Percentiles rank a stretch among this genome's conserved stretches.
Evolutionary conservation across 2,888 invertebrate species (phyloP).

Genomic region (Tipula confusa): DNA sequence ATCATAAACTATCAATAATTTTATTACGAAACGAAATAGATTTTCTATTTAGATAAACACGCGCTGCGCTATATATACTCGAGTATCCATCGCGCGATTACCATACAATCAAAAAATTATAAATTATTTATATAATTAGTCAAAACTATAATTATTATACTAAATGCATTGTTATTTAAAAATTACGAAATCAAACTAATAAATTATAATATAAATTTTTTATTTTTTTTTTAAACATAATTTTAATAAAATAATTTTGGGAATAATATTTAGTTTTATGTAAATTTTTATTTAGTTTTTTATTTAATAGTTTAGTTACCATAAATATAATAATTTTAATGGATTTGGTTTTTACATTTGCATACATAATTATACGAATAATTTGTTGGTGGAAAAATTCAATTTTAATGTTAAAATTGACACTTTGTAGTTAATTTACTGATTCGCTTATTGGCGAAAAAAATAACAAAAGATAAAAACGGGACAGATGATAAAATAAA

Average conservation of each 20-base stretch:
- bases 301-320: neutral
- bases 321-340: neutral
- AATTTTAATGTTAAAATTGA: neutral
- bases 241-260: neutral
- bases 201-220: neutral
- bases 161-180: neutral
- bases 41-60: neutral
- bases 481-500: too few relatives aligned
- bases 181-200: neutral
- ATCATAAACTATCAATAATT: constrained; percentile 6
- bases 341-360: neutral
- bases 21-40: neutral
- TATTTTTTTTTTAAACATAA: neutral
- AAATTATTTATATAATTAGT: constrained; percentile 3
- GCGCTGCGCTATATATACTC: neutral
- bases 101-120: constrained; percentile 1
- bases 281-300: neutral
- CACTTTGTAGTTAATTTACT: neutral
- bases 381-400: too few relatives aligned
- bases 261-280: neutral
- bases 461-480: too few relatives aligned
- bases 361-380: neutral
- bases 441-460: too few relatives aligned
- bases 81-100: neutral
- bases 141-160: neutral